phyloP scores from a whole-genome alignment of 2,797 vertebrate species.

The Petrocephalus schoutedeni region DNA sequence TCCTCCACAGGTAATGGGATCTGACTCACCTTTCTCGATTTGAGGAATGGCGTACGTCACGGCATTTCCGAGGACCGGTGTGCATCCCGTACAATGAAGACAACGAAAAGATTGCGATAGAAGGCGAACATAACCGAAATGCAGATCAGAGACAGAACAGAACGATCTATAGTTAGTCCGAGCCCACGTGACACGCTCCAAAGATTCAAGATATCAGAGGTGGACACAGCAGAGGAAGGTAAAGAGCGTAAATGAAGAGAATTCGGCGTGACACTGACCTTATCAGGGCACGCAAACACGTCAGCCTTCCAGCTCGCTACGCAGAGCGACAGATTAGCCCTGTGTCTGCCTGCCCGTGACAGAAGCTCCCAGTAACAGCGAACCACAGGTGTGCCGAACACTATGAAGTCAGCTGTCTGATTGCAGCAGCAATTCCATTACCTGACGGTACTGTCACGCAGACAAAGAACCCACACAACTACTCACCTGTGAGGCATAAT shows the following conservation, averaged over 20 bases:
- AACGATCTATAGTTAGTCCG: not conserved
- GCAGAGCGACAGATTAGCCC: not conserved
- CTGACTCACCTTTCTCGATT: not conserved
- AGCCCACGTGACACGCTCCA: not conserved
- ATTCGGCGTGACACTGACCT: not conserved
- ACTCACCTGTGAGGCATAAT: not conserved
- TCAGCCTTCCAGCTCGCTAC: not conserved
- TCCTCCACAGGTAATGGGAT: not conserved
- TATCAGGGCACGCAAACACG: not conserved
- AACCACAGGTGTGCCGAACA: not conserved
- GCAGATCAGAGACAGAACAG: not conserved
- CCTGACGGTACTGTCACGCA: not conserved
- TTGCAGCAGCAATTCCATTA: not conserved
- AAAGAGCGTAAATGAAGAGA: not conserved
- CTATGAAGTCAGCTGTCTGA: not conserved
- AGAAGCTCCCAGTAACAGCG: not conserved
- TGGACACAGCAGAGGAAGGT: not conserved
- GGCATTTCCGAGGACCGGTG: not conserved
- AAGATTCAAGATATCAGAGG: not conserved
- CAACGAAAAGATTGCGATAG: no score
- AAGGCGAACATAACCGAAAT: not conserved
- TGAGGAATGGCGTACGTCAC: not conserved
- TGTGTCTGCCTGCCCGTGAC: not conserved
- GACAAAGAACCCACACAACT: not conserved
- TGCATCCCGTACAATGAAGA: no score